Conservation (phyloP, 2,113 vertebrate species). For the Oncorhynchus kisutch region DNA sequence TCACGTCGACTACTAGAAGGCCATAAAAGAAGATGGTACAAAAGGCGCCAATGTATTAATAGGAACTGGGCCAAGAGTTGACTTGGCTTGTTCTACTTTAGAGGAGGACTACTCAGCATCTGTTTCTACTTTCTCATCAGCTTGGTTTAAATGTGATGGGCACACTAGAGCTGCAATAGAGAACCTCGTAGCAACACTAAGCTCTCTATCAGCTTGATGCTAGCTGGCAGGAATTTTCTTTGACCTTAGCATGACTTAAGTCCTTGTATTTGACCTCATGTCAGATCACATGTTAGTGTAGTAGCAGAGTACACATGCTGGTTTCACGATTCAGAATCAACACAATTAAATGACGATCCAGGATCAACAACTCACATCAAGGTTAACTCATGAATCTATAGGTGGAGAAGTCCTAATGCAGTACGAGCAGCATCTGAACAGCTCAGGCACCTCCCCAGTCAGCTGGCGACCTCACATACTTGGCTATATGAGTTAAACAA, state of each 20-base stretch:
- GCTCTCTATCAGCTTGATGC: background rate
- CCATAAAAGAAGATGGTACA: slow-evolving; percentile 52
- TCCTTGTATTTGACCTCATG: background rate
- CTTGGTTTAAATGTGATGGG: background rate
- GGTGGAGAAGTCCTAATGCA: slow-evolving; percentile 4
- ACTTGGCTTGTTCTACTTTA: background rate
- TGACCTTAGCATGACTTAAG: no score
- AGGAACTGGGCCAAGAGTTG: slow-evolving; percentile 19
- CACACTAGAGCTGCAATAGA: background rate
- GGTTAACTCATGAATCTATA: background rate
- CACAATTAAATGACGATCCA: background rate
- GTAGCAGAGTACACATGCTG: background rate
- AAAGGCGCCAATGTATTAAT: slow-evolving; percentile 30
- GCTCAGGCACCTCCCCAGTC: background rate
- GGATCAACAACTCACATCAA: background rate
- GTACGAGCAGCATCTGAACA: background rate
- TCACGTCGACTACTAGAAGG: slow-evolving; percentile 49
- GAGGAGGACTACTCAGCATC: background rate
- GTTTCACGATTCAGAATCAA: background rate
- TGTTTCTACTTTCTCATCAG: background rate
- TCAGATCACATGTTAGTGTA: background rate
- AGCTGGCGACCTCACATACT: background rate
- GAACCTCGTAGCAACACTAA: background rate
- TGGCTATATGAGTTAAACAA: background rate
- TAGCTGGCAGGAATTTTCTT: no score